These are phyloP conservation scores for Polyploca ridens DNA, from an alignment of 2,888 invertebrate species.

Conservation along the genomic window DNA sequence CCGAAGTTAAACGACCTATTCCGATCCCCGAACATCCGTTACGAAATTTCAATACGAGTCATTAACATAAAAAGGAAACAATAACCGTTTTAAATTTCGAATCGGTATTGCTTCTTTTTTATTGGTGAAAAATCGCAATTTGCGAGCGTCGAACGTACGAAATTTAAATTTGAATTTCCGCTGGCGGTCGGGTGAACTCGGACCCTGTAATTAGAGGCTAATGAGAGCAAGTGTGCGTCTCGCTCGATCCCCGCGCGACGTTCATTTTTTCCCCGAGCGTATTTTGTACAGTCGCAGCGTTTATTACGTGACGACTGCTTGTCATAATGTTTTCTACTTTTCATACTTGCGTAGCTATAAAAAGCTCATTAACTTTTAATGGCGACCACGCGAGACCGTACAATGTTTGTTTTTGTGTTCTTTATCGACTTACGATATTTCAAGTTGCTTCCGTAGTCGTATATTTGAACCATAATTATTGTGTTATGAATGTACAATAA, in stretches of 20 bases:
- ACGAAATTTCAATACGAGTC: slow-evolving; percentile 75
- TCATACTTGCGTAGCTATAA: slow-evolving; percentile 49
- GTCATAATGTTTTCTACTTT: slow-evolving; percentile 50
- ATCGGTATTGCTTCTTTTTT: slow-evolving; percentile 71
- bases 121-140: slow-evolving; percentile 78
- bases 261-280: slow-evolving; percentile 55
- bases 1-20: slow-evolving; percentile 67
- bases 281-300: slow-evolving; percentile 58
- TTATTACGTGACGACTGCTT: slow-evolving; percentile 66
- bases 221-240: slow-evolving; percentile 71
- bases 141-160: slow-evolving; percentile 66
- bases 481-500: not conserved
- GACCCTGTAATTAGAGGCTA: slow-evolving; percentile 76
- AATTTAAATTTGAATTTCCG: slow-evolving; percentile 80
- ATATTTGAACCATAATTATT: not conserved
- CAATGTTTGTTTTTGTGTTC: slow-evolving; percentile 42
- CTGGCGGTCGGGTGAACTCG: slow-evolving; percentile 49
- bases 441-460: not conserved
- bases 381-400: slow-evolving; percentile 37
- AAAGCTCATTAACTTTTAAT: slow-evolving; percentile 60
- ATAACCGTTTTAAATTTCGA: slow-evolving; percentile 82
- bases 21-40: slow-evolving; percentile 67
- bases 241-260: slow-evolving; percentile 55
- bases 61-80: slow-evolving; percentile 83
- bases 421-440: not conserved